Evolutionary conservation across 2,113 vertebrate species (phyloP), one percentile per base, ranked within the genome.

Genomic region (Taxidea taxus): DNA sequence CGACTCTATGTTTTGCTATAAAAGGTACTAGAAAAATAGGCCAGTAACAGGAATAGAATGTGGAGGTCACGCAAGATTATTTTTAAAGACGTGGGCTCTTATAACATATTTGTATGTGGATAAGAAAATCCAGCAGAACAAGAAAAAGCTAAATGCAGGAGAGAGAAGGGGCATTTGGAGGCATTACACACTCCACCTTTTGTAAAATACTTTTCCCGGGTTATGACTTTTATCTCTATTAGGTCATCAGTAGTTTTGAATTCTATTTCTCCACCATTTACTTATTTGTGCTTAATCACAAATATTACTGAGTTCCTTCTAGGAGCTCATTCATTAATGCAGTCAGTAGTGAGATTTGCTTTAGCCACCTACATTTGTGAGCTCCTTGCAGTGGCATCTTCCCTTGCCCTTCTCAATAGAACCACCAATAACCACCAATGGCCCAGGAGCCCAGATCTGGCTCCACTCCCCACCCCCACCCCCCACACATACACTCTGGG

Each of bases 51-150:
- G 4, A 37, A 3, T 75, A 39, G 66, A 72, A 74, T 51, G 37
- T 37, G 31, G 51, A 77, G 47, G 47, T 64, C 87, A 29, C 0
- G 2, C 0, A 9, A 87, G 27, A n/a, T 34, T 87, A 81, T 85
- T 95, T 75, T 90, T 51, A 87, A 89, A 88, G 42, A 77, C 3
- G 3, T 2, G 4, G 37, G 70, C 47, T 49, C 58, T 44, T 39
- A 42, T 1, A 39, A 68, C 39, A 85, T 66, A 60, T 66, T 10
- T 74, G 21, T 74, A 47, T 58, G 66, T 72, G 66, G 58, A 62
- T 23, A 91, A 80, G 72, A 49, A 88, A 95, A 88, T 74, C 44
- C 42, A 82, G 42, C 15, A 81, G 42, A 92, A 56, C 3, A 31
- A 82, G 72, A 88, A 77, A 64, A 42, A 14, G 25, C 64, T 62